These are phyloP conservation scores for Drosophila paracracens DNA, from an alignment of 2,888 invertebrate species.

Conservation along the genomic window DNA sequence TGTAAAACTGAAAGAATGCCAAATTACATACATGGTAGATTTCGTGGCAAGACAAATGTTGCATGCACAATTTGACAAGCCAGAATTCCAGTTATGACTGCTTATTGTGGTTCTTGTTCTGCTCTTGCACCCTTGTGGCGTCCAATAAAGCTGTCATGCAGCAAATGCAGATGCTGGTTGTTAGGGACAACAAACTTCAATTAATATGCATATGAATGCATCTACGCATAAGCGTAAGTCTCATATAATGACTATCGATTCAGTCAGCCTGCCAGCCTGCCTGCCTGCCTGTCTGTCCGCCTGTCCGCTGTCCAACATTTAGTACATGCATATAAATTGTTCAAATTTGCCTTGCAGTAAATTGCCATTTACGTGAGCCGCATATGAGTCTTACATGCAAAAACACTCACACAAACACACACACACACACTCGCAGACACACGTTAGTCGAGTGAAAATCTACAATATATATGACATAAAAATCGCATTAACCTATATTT, in stretches of 20 bases:
- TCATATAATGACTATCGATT: constrained; percentile 30
- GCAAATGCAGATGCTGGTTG: not conserved
- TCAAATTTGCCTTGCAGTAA: constrained; percentile 40
- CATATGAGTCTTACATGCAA: constrained; percentile 17
- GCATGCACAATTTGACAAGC: constrained; percentile 1
- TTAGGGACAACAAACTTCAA: not conserved
- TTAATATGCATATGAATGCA: not conserved
- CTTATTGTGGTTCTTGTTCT: not conserved
- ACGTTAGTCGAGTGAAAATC: constrained; percentile 33
- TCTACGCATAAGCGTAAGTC: not conserved
- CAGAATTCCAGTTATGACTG: no score
- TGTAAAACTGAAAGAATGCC: not conserved
- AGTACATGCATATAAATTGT: constrained; percentile 10
- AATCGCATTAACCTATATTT: constrained; percentile 81
- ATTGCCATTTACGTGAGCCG: constrained; percentile 47
- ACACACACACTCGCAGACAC: not conserved
- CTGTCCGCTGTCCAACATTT: not conserved
- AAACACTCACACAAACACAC: not conserved
- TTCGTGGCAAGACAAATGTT: not conserved
- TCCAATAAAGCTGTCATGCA: not conserved
- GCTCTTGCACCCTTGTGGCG: not conserved
- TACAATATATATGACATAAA: constrained; percentile 76
- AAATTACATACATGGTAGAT: no score
- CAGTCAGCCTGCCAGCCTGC: not conserved
- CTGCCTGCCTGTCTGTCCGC: not conserved